phyloP scores from a whole-genome alignment of 53 echinoderm and acorn worm species.

The Mesocentrotus franciscanus region DNA sequence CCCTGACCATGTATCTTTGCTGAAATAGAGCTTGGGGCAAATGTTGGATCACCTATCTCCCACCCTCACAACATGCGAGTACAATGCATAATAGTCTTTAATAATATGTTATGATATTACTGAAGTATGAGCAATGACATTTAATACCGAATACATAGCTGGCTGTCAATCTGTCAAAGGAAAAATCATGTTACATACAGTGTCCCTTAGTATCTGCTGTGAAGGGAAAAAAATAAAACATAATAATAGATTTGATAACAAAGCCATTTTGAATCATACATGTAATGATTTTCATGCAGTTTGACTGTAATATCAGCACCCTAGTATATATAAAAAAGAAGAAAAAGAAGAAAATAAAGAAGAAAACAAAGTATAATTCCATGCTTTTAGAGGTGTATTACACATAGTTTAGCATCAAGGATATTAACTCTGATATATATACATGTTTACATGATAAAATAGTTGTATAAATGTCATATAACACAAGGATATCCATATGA shows the following conservation, averaged over 20 bases:
- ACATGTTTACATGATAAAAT: not conserved
- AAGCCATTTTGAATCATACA: not conserved
- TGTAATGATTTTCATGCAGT: constrained; percentile 15
- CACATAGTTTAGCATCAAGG: not conserved
- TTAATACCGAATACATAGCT: not conserved
- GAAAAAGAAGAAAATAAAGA: not conserved
- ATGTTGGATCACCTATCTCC: not conserved
- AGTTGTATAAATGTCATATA: not conserved
- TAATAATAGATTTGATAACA: not conserved
- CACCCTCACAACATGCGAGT: not conserved
- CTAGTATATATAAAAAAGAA: not conserved
- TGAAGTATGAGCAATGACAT: not conserved
- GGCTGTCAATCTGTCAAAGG: not conserved
- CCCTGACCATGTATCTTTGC: not conserved
- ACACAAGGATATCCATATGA: not conserved
- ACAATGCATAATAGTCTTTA: not conserved
- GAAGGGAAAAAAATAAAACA: not conserved
- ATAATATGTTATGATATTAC: not conserved
- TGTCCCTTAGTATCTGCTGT: not conserved
- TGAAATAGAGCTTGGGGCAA: not conserved
- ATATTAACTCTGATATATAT: not conserved
- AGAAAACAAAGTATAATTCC: not conserved
- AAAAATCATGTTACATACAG: not conserved
- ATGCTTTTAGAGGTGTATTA: not conserved
- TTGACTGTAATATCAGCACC: not conserved